Evolutionary conservation across 53 echinoderm and acorn worm genomes (phyloP), one percentile per base, ranked within the genome.

Genomic region (Antedon mediterranea): DNA sequence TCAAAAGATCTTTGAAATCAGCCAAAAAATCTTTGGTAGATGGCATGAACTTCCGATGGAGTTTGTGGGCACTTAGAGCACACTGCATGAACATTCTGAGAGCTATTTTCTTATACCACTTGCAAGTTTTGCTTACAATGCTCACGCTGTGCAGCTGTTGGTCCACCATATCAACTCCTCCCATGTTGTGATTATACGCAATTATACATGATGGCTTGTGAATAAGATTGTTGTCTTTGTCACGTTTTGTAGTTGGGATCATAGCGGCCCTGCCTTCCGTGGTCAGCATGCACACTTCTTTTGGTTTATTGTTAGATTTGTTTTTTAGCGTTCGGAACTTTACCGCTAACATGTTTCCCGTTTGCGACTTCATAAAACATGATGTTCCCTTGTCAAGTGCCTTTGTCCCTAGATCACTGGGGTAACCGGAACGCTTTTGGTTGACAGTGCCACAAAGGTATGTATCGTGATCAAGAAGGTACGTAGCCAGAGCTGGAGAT

Each of bases 371-470:
- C 37, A 37, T 37, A 11, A 37, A 37, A 11, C 37, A 37, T 37
- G 37, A 37, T 4, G 37, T 37, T 6, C 37, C 37, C 37, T 37
- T 37, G 37, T 37, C 37, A 11, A 37, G 37, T 11, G 4, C 4
- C 37, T 37, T 11, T 37, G 37, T 37, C 4, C 37, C 37, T 37
- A 37, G 78, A 7, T 72, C 26, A 4, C 20, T 78, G 30, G 84
- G 78, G 33, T 79, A 79, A 28, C 74, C 72, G 15, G 72, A 32
- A 8, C 78, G 75, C 71, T 84, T 84, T 4, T 30, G 77, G 72
- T 73, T 34, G 30, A 84, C 74, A 30, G 88, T 84, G 9, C 88
- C 84, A 42, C 84, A 84, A 30, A 76, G 77, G 74, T 88, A 74
- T 13, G 88, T 87, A 11, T 77, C 71, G 57, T 79, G 79, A 27